Percentiles rank a stretch among this genome's conserved stretches.
phyloP scores from a whole-genome alignment of 1,140 invertebrate species.

The Bradysia coprophila region DNA sequence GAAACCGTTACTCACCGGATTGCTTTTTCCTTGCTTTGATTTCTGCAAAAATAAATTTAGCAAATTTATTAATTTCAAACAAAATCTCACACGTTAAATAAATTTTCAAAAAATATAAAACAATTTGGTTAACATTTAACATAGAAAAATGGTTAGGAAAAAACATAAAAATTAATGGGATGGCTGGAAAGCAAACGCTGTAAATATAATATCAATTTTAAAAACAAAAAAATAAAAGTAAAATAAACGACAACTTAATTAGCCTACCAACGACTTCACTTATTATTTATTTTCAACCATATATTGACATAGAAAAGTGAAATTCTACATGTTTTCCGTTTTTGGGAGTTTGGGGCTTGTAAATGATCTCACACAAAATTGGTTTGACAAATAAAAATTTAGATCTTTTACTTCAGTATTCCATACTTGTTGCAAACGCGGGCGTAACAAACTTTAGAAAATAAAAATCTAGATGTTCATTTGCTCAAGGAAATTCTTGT shows the following conservation, averaged over 20 bases:
- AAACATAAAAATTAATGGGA: slow-evolving; percentile 6
- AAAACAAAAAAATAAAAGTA: neutral
- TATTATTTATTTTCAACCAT: neutral
- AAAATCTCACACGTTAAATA: slow-evolving; percentile 3
- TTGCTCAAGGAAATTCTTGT: too few relatives aligned
- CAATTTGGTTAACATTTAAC: slow-evolving; percentile 4
- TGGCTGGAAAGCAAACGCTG: neutral
- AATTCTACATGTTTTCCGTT: too few relatives aligned
- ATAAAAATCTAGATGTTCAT: too few relatives aligned
- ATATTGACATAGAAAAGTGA: neutral
- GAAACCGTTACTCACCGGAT: slow-evolving; percentile 34
- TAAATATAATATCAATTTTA: neutral
- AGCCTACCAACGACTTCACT: too few relatives aligned
- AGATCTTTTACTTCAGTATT: neutral
- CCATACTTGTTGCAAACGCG: neutral
- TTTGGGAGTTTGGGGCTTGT: too few relatives aligned
- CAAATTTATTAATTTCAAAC: slow-evolving; percentile 5
- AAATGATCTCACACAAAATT: neutral
- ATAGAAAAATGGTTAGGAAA: slow-evolving; percentile 11
- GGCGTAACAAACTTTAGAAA: too few relatives aligned
- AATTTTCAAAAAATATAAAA: neutral
- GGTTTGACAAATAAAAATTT: too few relatives aligned
- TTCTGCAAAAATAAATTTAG: slow-evolving; percentile 34
- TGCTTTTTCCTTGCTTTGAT: slow-evolving; percentile 53
- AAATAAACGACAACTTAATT: neutral